phyloP scores from a whole-genome alignment of 2,888 invertebrate genomes.

The Pammene fasciana region DNA sequence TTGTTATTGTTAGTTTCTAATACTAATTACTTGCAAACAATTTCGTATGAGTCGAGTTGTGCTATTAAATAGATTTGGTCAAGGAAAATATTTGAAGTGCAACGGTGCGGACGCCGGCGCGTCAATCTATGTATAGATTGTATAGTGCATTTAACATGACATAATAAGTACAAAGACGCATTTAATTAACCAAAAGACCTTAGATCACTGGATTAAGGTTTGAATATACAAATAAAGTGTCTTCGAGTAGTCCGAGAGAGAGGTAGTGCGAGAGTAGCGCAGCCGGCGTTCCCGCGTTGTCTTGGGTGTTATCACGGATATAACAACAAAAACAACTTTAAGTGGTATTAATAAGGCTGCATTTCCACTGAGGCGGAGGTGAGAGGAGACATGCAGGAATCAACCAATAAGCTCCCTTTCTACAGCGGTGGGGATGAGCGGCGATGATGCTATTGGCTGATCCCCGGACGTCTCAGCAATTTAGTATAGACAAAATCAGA shows the following conservation, averaged over 20 bases:
- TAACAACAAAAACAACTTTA: slow-evolving; percentile 5
- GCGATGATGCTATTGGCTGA: no score
- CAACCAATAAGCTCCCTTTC: no score
- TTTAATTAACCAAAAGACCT: not conserved
- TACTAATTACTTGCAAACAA: no score
- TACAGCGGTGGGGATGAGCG: no score
- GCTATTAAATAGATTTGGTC: not conserved
- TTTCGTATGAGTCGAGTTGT: no score
- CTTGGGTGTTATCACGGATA: slow-evolving; percentile 5
- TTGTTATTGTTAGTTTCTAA: no score
- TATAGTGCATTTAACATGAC: slow-evolving; percentile 3
- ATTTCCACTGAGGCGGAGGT: no score
- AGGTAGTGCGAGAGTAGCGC: not conserved
- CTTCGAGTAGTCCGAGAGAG: no score
- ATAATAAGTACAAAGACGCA: not conserved
- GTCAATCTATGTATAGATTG: slow-evolving; percentile 3
- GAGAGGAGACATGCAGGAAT: no score
- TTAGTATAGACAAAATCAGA: no score
- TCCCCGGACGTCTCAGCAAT: no score
- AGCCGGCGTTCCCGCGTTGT: slow-evolving; percentile 1
- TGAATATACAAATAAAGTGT: slow-evolving; percentile 3
- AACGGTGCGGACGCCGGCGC: slow-evolving; percentile 2
- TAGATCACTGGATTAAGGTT: not conserved
- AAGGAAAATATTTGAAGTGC: slow-evolving; percentile 7
- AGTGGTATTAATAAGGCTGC: no score